A percentile compares a stretch with the other conserved stretches of the same genome.
These are phyloP conservation scores for Carettochelys insculpta DNA, from an alignment of 2,113 vertebrate species.

Conservation along the genomic window DNA sequence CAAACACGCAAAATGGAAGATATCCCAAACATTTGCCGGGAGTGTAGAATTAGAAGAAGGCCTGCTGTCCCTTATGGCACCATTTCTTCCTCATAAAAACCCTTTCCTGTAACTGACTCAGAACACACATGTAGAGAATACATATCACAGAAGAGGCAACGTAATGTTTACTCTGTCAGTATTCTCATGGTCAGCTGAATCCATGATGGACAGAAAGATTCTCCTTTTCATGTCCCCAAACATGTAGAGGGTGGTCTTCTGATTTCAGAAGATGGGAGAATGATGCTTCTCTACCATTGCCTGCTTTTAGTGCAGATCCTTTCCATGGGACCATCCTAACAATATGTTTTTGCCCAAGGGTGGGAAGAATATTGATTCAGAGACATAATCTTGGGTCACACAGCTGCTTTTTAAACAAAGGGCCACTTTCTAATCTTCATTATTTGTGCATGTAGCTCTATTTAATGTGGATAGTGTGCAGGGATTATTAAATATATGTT, in stretches of 20 bases:
- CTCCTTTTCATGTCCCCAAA: background rate
- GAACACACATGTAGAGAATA: background rate
- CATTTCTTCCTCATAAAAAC: background rate
- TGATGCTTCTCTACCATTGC: background rate
- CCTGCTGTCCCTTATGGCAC: constrained; percentile 21
- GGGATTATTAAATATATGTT: background rate
- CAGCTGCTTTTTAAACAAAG: background rate
- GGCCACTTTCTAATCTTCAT: background rate
- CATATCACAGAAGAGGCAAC: background rate
- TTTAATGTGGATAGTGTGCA: background rate
- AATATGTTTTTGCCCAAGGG: background rate
- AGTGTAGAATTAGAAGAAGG: background rate
- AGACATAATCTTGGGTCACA: background rate
- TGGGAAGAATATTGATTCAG: background rate
- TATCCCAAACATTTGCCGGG: constrained; percentile 12
- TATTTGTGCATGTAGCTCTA: background rate
- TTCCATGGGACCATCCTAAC: background rate
- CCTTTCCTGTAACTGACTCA: background rate
- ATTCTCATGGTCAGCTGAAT: background rate
- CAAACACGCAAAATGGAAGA: background rate
- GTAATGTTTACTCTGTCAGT: background rate
- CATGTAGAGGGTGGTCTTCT: background rate
- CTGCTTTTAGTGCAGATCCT: background rate
- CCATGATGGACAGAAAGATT: background rate
- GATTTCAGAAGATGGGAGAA: background rate